Evolutionary conservation across 2,888 invertebrate genomes (phyloP).

Genomic region (Phaonia tiefii): DNA sequence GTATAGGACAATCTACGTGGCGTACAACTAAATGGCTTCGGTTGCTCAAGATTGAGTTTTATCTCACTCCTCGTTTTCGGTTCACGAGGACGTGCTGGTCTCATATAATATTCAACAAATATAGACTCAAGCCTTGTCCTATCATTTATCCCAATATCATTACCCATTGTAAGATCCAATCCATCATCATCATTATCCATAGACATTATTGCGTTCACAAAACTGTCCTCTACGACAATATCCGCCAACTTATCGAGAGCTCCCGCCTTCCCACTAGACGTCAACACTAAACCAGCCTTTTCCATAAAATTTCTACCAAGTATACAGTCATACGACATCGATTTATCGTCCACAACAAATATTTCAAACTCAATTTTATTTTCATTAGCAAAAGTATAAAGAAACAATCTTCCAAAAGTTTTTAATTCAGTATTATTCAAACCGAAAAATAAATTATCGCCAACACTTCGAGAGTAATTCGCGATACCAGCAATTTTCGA

Average conservation of each 20-base stretch:
- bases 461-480: background rate
- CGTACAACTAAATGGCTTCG: slow-evolving; percentile 48
- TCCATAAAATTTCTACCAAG: slow-evolving; percentile 42
- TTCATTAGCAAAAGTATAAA: slow-evolving; percentile 26
- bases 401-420: slow-evolving; percentile 32
- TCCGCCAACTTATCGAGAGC: too few relatives aligned
- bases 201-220: background rate
- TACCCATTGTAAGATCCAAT: too few relatives aligned
- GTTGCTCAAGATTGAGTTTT: slow-evolving; percentile 30
- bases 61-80: slow-evolving; percentile 35
- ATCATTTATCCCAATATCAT: background rate
- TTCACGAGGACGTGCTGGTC: slow-evolving; percentile 13
- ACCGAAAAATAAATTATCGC: slow-evolving; percentile 6
- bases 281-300: background rate
- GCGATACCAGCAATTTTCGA: background rate
- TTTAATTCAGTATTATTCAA: slow-evolving; percentile 41
- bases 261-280: background rate
- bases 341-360: slow-evolving; percentile 18
- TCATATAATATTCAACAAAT: background rate
- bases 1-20: slow-evolving; percentile 49
- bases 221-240: background rate
- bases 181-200: slow-evolving; percentile 3
- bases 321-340: slow-evolving; percentile 2
- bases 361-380: slow-evolving; percentile 27
- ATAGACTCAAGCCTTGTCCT: background rate